Base-by-base conservation (phyloP, 2,888 invertebrate genomes). In the Catocala nupta region DNA sequence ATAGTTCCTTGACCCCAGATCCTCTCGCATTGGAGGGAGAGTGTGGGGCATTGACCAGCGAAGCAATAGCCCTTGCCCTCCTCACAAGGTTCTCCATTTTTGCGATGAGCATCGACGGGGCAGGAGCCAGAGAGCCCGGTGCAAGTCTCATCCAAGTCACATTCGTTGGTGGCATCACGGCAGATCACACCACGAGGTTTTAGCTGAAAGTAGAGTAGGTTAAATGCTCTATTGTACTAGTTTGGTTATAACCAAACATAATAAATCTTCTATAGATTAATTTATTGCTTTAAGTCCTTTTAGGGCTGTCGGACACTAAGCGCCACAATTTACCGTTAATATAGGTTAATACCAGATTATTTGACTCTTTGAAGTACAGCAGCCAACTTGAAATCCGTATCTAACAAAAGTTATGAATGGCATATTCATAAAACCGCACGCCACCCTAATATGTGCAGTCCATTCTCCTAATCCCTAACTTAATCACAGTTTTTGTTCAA, bases 81-180 rank as follows among this genome's bases (percentile, higher is more conserved):
- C 55, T 96, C 96, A 86, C 99, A 99, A 0, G 97, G 95, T 65
- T 97, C 97, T 0, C 99, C 99, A 90, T 99, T 99, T 91, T 99
- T 98, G 83, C 98, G 97, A 91, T 97, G 96, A 1, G 98, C 96
- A 89, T 99, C 98, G 2, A 93, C 82, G 0, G 99, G 99, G 90
- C 99, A 99, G 71, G 97, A 95, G 0, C 99, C 99, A 45, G 95
- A 96, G 54, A 96, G 96, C 0, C 99, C 99, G 60, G 97, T 96
- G 90, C 99, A 99, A 59, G 96, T 96, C 88, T 99, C 99, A 16
- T 99, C 98, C 39, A 99, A 95, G 94, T 99, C 99, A 89, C 99
- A 99, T 85, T 99, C 99, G 87, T 98, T 98, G 65, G 96, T 95
- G 0, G 98, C 95, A 59, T 97, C 96, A 16, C 99, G 96, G 89